Evolutionary conservation across 2,888 invertebrate species (phyloP).

Genomic region (Phengaris alcon): DNA sequence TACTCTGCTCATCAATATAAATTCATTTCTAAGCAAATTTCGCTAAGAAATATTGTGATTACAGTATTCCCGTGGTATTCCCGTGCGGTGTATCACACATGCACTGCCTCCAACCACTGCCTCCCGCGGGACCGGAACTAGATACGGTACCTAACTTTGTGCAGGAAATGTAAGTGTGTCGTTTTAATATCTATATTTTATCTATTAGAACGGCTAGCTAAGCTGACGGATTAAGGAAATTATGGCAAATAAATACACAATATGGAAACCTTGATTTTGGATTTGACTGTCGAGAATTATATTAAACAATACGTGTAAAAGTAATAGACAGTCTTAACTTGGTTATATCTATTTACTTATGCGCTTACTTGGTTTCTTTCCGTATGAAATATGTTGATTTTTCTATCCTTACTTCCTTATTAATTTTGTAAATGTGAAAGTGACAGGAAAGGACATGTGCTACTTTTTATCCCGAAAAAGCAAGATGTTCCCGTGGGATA

Average conservation of each 20-base stretch:
- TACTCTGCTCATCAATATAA: too few relatives aligned
- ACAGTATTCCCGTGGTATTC: constrained; percentile 56
- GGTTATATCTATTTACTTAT: too few relatives aligned
- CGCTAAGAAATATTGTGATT: constrained; percentile 57
- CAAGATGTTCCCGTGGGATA: too few relatives aligned
- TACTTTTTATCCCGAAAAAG: too few relatives aligned
- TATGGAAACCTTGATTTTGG: not conserved
- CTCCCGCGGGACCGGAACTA: constrained; percentile 48
- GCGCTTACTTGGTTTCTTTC: too few relatives aligned
- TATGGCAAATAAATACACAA: not conserved
- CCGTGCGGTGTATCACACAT: constrained; percentile 61
- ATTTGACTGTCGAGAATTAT: too few relatives aligned
- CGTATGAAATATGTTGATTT: too few relatives aligned
- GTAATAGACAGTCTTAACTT: too few relatives aligned
- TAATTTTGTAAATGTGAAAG: too few relatives aligned
- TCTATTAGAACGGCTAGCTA: constrained; percentile 1
- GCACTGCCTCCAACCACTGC: constrained; percentile 59
- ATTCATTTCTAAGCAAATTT: constrained; percentile 15
- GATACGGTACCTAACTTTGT: constrained; percentile 43
- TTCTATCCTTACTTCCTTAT: too few relatives aligned
- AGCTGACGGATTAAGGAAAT: not conserved
- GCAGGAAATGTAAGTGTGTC: constrained; percentile 35
- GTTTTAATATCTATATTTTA: constrained; percentile 34
- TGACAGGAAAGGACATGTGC: too few relatives aligned
- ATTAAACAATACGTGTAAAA: too few relatives aligned